phyloP scores from a whole-genome alignment of 2,888 invertebrate species.

The Monoplex corrugatus region DNA sequence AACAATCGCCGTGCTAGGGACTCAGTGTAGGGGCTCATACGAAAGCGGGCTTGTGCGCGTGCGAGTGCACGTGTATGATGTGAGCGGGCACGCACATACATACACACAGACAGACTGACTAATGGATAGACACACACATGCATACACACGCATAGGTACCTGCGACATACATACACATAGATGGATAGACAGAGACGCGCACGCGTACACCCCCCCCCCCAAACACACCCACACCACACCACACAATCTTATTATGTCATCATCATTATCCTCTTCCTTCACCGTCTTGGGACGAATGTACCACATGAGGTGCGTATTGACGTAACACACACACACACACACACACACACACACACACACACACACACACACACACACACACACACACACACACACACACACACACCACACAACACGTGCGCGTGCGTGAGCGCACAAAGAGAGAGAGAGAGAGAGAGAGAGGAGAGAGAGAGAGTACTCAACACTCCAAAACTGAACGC shows the following conservation, averaged over 20 bases:
- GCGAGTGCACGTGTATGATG: background rate
- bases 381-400: too few relatives aligned
- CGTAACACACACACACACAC: background rate
- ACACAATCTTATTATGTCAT: too few relatives aligned
- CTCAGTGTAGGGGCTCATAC: background rate
- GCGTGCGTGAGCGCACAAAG: too few relatives aligned
- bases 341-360: background rate
- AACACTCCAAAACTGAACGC: too few relatives aligned
- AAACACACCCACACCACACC: too few relatives aligned
- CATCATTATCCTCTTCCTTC: too few relatives aligned
- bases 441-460: too few relatives aligned
- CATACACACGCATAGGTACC: background rate
- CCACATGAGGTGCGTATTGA: background rate
- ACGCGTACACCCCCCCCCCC: too few relatives aligned
- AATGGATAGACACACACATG: slow-evolving; percentile 1
- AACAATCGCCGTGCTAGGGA: background rate
- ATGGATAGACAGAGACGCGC: background rate
- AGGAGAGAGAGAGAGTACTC: too few relatives aligned
- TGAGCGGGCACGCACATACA: background rate
- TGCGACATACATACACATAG: background rate
- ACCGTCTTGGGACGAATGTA: background rate
- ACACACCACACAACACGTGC: too few relatives aligned
- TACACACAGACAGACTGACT: background rate
- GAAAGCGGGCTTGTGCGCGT: background rate
- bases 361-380: background rate